Evolutionary conservation across 2,113 vertebrate species (phyloP).

Genomic region (Pelmatolapia mariae): DNA sequence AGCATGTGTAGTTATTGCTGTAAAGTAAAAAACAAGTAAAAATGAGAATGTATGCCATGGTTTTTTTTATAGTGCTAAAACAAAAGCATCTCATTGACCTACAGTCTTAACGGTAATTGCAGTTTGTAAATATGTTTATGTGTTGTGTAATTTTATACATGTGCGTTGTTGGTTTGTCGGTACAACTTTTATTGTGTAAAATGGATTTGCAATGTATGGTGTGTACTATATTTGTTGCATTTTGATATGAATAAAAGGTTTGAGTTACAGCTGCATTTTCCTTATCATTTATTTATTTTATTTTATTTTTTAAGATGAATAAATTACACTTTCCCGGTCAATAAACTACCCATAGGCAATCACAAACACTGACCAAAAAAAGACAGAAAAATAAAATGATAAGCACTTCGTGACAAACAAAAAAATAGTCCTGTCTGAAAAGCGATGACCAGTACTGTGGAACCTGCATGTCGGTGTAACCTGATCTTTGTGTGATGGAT

Average conservation of each 20-base stretch:
- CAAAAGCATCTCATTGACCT: background rate
- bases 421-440: slow-evolving; percentile 40
- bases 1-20: background rate
- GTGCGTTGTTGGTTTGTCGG: slow-evolving; percentile 26
- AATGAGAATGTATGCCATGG: background rate
- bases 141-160: slow-evolving; percentile 36
- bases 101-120: background rate
- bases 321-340: background rate
- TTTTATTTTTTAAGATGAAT: background rate
- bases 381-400: background rate
- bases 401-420: slow-evolving; percentile 19
- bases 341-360: background rate
- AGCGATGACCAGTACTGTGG: slow-evolving; percentile 48
- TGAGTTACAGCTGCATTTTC: background rate
- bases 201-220: slow-evolving; percentile 16
- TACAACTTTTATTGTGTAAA: slow-evolving; percentile 14
- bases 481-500: slow-evolving; percentile 61
- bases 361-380: background rate
- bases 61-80: background rate
- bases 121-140: slow-evolving; percentile 45
- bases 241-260: slow-evolving; percentile 65
- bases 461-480: slow-evolving; percentile 55
- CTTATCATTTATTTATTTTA: background rate
- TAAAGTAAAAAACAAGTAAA: background rate
- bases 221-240: slow-evolving; percentile 15